A percentile compares a stretch with the other conserved stretches of the same genome.
Conservation (phyloP, 2,113 vertebrate species). For the Erpornis zantholeuca region DNA sequence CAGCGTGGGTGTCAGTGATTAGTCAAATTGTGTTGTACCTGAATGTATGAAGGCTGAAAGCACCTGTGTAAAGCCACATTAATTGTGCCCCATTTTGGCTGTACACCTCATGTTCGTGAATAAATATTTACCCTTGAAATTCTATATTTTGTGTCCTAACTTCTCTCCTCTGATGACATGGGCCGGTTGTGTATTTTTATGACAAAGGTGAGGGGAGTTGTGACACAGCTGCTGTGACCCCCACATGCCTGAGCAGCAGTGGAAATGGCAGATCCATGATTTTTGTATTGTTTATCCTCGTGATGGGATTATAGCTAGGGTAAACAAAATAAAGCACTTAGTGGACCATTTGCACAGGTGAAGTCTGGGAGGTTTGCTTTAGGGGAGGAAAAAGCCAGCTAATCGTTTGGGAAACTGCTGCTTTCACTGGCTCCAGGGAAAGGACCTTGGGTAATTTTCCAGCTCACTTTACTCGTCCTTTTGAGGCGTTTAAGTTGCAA, state of each 20-base stretch:
- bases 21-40: neutral
- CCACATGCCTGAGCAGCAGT: neutral
- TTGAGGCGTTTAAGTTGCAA: neutral
- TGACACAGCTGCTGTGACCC: neutral
- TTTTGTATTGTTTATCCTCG: neutral
- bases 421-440: neutral
- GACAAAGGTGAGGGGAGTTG: neutral
- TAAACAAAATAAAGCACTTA: neutral
- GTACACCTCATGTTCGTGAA: neutral
- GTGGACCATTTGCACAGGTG: neutral
- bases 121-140: neutral
- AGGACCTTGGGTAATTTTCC: neutral
- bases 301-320: neutral
- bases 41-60: neutral
- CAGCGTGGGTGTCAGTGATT: neutral
- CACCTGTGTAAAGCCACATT: neutral
- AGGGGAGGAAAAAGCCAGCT: neutral
- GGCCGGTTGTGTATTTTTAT: neutral
- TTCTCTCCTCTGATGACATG: neutral
- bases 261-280: neutral
- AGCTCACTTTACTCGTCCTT: neutral
- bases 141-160: neutral
- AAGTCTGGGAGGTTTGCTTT: neutral
- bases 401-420: neutral
- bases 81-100: neutral